A percentile compares a stretch with the other conserved stretches of the same genome.
Conservation (phyloP, 2,797 vertebrate genomes). For the Adelosebastes latens region DNA sequence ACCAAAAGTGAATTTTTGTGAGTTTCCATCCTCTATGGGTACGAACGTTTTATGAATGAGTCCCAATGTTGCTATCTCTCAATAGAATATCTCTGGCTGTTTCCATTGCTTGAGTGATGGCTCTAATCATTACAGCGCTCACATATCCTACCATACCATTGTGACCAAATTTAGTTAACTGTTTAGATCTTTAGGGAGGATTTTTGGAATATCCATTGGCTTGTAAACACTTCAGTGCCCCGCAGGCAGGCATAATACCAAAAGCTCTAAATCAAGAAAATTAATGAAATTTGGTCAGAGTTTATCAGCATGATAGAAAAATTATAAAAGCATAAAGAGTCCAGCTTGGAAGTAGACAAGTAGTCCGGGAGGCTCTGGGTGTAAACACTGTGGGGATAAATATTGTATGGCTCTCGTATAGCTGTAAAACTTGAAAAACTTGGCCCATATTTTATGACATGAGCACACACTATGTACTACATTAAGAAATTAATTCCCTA, state of each 20-base stretch:
- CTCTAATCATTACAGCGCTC: not conserved
- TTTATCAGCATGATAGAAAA: constrained; percentile 22
- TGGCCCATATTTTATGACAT: constrained; percentile 47
- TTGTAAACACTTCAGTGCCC: not conserved
- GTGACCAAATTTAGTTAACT: not conserved
- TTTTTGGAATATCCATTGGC: not conserved
- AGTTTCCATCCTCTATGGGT: not conserved
- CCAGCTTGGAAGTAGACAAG: constrained; percentile 12
- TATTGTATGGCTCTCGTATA: constrained; percentile 22
- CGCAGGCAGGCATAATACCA: not conserved
- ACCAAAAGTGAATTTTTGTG: not conserved
- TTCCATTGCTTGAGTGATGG: not conserved
- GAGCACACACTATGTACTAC: constrained; percentile 32
- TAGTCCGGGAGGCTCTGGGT: not conserved
- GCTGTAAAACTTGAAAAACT: constrained; percentile 42
- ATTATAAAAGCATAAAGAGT: constrained; percentile 26
- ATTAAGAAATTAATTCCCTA: constrained; percentile 59
- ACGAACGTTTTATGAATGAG: not conserved
- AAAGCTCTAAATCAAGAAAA: not conserved
- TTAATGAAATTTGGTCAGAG: constrained; percentile 20
- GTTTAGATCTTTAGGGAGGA: not conserved
- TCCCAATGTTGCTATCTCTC: not conserved
- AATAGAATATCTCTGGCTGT: not conserved
- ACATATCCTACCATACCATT: not conserved
- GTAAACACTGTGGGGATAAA: constrained; percentile 40